A percentile compares a stretch with the other conserved stretches of the same genome.
These are phyloP conservation scores for Mythimna loreyi DNA, from an alignment of 2,888 invertebrate species.

Conservation along the genomic window DNA sequence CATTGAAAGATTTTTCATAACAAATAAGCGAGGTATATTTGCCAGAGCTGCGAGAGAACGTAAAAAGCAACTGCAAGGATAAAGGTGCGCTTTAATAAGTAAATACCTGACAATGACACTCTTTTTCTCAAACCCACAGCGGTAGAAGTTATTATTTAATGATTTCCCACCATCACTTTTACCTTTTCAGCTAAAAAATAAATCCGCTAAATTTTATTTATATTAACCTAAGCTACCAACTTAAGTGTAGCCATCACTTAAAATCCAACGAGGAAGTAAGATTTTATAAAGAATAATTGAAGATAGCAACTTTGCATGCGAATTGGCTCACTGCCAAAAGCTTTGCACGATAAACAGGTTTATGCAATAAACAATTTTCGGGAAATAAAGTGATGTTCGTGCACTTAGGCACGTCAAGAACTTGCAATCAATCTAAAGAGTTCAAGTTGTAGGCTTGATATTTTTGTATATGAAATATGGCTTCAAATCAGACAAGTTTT, in stretches of 20 bases:
- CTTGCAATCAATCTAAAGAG: conserved; percentile 24
- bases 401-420: conserved; percentile 21
- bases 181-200: too few species aligned
- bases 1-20: too few species aligned
- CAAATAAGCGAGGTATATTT: too few species aligned
- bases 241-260: conserved; percentile 24
- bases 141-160: too few species aligned
- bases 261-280: conserved; percentile 18
- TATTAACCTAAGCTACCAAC: not conserved
- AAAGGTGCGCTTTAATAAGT: too few species aligned
- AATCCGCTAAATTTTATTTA: not conserved
- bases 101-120: too few species aligned
- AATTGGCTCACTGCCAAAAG: conserved; percentile 46
- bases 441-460: not conserved
- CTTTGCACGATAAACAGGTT: conserved; percentile 41
- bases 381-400: conserved; percentile 32
- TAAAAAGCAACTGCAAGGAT: too few species aligned
- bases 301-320: conserved; percentile 51
- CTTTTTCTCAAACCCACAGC: too few species aligned
- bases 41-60: too few species aligned
- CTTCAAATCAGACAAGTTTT: not conserved
- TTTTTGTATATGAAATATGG: not conserved
- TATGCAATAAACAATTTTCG: conserved; percentile 53
- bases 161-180: too few species aligned
- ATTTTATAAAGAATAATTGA: conserved; percentile 55